Conservation (phyloP, 2,113 vertebrate genomes). For the Tupaia tana region DNA sequence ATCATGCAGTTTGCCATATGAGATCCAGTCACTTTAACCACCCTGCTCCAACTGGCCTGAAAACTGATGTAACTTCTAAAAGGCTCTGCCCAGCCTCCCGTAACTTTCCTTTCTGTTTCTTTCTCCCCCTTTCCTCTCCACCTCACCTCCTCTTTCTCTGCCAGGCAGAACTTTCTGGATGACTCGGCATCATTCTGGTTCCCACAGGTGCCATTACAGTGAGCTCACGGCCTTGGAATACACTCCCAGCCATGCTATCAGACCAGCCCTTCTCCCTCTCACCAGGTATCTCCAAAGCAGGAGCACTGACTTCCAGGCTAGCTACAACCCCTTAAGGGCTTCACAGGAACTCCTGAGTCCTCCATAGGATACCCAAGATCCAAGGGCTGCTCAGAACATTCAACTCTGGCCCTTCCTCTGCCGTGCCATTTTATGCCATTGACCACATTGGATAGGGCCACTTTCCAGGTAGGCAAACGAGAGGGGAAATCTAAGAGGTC, state of each 20-base stretch:
- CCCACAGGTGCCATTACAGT: neutral
- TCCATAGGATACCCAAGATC: neutral
- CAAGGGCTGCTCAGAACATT: neutral
- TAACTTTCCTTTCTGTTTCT: neutral
- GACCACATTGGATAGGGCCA: too few species aligned
- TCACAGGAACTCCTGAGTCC: neutral
- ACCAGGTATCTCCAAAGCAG: neutral
- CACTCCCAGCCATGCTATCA: neutral
- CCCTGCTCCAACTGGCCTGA: neutral
- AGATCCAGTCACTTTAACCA: too few species aligned
- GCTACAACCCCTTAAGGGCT: neutral
- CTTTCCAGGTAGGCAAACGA: neutral
- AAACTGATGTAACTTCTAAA: neutral
- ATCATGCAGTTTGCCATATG: too few species aligned
- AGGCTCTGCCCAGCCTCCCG: too few species aligned
- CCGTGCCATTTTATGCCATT: neutral
- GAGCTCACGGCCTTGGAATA: neutral
- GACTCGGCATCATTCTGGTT: neutral
- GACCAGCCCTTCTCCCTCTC: neutral
- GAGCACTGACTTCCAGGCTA: neutral
- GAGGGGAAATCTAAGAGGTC: neutral
- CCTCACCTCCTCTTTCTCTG: too few species aligned
- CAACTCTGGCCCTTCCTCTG: neutral
- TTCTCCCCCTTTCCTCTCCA: too few species aligned
- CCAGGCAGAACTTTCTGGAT: neutral